Percentiles rank a stretch among this genome's conserved stretches.
Conservation (phyloP, 2,113 vertebrate species). For the Hiodon tergisus region DNA sequence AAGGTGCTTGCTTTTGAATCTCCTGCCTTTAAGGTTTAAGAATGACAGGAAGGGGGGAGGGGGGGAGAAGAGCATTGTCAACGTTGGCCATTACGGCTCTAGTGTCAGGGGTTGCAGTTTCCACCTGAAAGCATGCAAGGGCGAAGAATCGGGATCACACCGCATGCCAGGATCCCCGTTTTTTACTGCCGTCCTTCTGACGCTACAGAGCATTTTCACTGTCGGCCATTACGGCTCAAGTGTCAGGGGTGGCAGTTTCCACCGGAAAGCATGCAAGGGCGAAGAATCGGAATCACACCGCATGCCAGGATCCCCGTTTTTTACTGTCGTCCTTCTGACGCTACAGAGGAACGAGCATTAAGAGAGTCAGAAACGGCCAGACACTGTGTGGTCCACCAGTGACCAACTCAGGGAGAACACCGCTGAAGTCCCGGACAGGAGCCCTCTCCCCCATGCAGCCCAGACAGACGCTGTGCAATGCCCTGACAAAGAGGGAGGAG, state of each 20-base stretch:
- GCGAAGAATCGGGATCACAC: not conserved
- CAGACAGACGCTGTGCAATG: not conserved
- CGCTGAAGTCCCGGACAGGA: not conserved
- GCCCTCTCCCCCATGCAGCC: not conserved
- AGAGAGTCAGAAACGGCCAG: not conserved
- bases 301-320: not conserved
- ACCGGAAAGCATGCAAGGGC: conserved; percentile 4
- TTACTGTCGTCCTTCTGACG: not conserved
- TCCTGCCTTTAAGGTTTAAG: not conserved
- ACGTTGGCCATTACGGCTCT: too few relatives aligned
- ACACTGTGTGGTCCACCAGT: not conserved
- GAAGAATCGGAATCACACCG: not conserved
- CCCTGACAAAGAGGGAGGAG: not conserved
- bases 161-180: not conserved
- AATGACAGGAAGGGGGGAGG: not conserved
- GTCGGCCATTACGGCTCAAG: too few relatives aligned
- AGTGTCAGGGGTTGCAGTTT: not conserved
- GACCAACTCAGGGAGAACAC: not conserved
- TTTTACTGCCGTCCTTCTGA: not conserved
- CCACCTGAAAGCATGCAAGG: not conserved
- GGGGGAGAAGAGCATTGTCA: too few relatives aligned
- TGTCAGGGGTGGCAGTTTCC: too few relatives aligned
- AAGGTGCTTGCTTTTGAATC: conserved; percentile 1
- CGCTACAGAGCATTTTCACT: too few relatives aligned
- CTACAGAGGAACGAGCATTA: not conserved